Evolutionary conservation across 2,113 vertebrate species (phyloP).

Genomic region (Trinectes maculatus): DNA sequence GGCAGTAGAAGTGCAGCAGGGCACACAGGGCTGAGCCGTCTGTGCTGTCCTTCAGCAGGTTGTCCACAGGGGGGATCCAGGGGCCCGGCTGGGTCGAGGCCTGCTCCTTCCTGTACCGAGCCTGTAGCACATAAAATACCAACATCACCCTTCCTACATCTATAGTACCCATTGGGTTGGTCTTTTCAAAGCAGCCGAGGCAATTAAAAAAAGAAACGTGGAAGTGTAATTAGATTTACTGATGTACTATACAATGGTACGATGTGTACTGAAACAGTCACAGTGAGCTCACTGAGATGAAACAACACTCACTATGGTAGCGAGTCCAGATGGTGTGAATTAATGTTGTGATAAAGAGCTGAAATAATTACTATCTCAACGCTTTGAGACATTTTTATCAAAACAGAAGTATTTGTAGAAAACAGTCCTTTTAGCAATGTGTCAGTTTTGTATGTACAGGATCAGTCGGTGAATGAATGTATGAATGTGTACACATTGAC

Average conservation of each 20-base stretch:
- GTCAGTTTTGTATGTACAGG: neutral
- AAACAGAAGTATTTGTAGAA: neutral
- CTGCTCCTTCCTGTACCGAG: conserved; percentile 95
- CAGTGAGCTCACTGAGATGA: neutral
- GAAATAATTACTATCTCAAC: neutral
- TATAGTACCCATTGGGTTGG: neutral
- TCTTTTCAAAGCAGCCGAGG: conserved; percentile 5
- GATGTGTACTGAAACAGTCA: neutral
- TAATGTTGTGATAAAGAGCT: neutral
- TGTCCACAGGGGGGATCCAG: conserved; percentile 94
- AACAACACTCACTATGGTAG: neutral
- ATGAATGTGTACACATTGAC: neutral
- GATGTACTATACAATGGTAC: conserved; percentile 13
- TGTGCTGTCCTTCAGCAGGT: conserved; percentile 92
- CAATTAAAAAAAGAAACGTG: neutral
- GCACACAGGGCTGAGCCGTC: conserved; percentile 92
- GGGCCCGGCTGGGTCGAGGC: conserved; percentile 85
- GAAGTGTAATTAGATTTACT: conserved; percentile 16
- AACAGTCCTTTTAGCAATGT: neutral
- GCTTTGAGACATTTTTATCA: neutral
- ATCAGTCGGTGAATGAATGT: neutral
- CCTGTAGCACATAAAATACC: conserved; percentile 73
- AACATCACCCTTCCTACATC: conserved; percentile 1
- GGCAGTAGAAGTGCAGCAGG: conserved; percentile 97
- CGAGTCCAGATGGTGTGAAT: neutral